These are phyloP conservation scores for Lophotis ruficrista DNA, from an alignment of 2,113 vertebrate genomes.

Conservation along the genomic window DNA sequence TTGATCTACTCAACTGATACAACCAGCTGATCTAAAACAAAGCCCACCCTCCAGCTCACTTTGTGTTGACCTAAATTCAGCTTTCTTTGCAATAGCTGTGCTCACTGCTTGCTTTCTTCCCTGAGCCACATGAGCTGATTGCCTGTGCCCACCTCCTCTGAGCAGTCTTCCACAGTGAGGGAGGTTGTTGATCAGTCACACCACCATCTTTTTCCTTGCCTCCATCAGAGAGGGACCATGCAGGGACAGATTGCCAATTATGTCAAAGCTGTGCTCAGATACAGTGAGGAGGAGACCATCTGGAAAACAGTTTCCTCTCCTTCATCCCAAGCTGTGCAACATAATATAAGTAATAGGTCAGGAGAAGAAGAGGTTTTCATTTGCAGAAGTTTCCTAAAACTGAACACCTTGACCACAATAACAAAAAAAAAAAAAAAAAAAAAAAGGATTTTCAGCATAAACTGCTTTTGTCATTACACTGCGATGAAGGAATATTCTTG, in stretches of 20 bases:
- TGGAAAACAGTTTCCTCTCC: neutral
- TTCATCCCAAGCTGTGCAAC: neutral
- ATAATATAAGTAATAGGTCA: neutral
- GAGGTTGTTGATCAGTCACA: neutral
- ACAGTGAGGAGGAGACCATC: neutral
- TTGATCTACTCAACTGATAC: neutral
- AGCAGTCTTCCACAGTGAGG: neutral
- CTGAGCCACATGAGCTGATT: neutral
- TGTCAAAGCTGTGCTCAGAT: neutral
- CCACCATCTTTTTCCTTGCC: neutral
- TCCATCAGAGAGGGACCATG: neutral
- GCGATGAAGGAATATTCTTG: neutral
- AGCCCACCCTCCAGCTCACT: neutral
- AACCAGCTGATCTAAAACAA: neutral
- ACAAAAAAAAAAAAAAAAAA: no score
- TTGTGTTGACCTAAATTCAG: neutral
- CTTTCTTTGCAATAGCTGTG: neutral
- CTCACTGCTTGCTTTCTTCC: neutral
- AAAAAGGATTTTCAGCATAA: neutral
- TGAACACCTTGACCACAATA: neutral
- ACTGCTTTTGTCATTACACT: neutral
- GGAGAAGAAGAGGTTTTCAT: neutral
- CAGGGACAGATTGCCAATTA: neutral
- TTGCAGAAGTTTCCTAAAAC: neutral
- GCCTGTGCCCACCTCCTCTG: neutral